Base-by-base conservation (phyloP, 2,113 vertebrate genomes). In the Triplophysa dalaica region DNA sequence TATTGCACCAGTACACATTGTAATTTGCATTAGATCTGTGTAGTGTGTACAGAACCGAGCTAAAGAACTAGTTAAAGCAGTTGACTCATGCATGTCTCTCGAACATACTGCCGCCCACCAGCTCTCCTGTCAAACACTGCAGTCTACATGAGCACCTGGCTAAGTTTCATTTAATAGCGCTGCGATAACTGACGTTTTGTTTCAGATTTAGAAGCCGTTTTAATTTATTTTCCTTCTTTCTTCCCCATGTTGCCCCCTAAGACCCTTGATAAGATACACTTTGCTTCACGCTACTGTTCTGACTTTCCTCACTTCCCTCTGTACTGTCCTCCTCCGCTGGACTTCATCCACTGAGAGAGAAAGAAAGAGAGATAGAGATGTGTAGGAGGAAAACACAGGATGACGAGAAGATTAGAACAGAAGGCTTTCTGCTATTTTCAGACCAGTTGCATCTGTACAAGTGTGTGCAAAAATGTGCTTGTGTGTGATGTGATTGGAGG, bases 321-420 rank as follows among this genome's bases (percentile, higher is more conserved):
- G 16, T 33, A 45, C 45, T 9, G 48, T 62, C 72, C 22, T 38
- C 56, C 56, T 13, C 70, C 21, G 22, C 21, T 74, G 70, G 69
- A 56, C 69, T 38, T 54, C 12, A 70, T 29, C 52, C 70, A 58
- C 19, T 8, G 3, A 43, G 33, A 21, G 69, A 70, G 21, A 65
- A 10, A 29, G 63, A 24, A 22, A 2, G 56, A 19, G 58, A 74
- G 58, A 75, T 41, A 75, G 56, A 48, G 21, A 26, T 45, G 73
- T 75, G 73, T 75, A 75, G 73, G 73, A 75, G 73, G 73, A 29
- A 75, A 50, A n/a, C 11, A 17, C 72, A 26, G 38, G 58, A 73
- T 75, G 41, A 62, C 13, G 61, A 58, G 14, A 63, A 48, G 70
- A 61, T 74, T 60, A 74, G 19, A 74, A 41, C 33, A 73, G 19